Evolutionary conservation across 2,888 invertebrate species (phyloP).

Genomic region (Metacarcinus magister): DNA sequence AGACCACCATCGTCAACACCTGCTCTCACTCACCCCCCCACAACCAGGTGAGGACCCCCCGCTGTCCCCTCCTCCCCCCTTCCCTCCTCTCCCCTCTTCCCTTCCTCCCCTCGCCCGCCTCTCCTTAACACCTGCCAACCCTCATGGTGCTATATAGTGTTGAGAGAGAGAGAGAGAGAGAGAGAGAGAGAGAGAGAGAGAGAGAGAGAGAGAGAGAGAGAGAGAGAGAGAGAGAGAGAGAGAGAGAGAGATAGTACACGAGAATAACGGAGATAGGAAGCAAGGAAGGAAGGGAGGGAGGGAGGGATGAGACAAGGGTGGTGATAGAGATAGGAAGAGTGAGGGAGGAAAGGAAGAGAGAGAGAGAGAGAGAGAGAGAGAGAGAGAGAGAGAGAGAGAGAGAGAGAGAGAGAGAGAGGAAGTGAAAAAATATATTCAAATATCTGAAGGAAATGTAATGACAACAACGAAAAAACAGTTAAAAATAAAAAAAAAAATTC

Average conservation of each 20-base stretch:
- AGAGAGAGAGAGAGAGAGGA: no score
- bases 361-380: not conserved
- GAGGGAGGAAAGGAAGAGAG: not conserved
- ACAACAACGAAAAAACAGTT: no score
- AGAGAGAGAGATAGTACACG: no score
- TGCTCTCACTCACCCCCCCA: not conserved
- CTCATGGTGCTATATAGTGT: not conserved
- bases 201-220: slow-evolving; percentile 41
- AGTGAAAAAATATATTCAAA: no score
- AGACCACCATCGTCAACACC: slow-evolving; percentile 64
- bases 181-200: not conserved
- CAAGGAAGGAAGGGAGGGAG: not conserved
- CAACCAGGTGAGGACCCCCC: not conserved
- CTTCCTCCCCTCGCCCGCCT: not conserved
- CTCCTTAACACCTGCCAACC: not conserved
- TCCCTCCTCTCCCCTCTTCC: not conserved
- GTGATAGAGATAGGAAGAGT: not conserved
- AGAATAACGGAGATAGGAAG: no score
- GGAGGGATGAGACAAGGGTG: not conserved
- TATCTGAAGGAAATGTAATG: no score
- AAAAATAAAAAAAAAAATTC: no score
- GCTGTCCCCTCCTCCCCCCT: not conserved
- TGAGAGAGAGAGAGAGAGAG: no score
- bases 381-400: no score
- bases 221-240: not conserved